Base-by-base conservation (phyloP, 2,888 invertebrate genomes). In the Caenorhabditis becei region DNA sequence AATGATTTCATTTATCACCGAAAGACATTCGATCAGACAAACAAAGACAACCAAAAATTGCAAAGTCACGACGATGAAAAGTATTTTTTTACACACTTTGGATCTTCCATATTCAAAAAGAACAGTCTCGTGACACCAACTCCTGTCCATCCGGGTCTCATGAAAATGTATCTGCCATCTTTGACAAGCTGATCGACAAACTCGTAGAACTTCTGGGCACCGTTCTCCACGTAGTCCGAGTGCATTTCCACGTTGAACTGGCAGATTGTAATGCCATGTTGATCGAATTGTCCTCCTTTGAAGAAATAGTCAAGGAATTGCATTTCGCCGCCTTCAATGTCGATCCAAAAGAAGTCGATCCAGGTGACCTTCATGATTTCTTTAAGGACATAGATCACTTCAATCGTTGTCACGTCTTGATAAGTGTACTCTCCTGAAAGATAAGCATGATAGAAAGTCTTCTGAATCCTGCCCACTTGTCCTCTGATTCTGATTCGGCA, bases 311-410 rank as follows among this genome's bases (percentile, higher is more conserved):
- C 62, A 1, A 83, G 32, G 51, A 79, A 63, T 2, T 63, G 44
- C 32, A 75, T 71, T 53, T 82, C 82, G 1, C 67, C 79, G 18
- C 80, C 77, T 49, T 83, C 83, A 16, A 70, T 59, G 59, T 83
- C 83, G n/a, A 83, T 35, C 69, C 80, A 80, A 8, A 77, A 7
- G 20, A 72, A 51, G 56, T 83, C 83, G 56, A 83, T 67, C 53
- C 63, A 47, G n/a, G 56, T 14, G 23, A 66, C 37, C 3, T 69
- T 56, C 49, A 69, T 44, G 51, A 70, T 37, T 3, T 70, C 26
- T 41, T 56, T 63, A n/a, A 82, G 51, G 35, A 82, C 77, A 24
- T 77, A 72, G 23, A 65, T 47, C 2, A 72, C 20, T 5, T 82
- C 81, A n/a, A 83, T 65, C 3, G 81, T 71, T 0, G 75, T 71